These are phyloP conservation scores for Anseranas semipalmata DNA, from an alignment of 2,113 vertebrate genomes.

Conservation along the genomic window DNA sequence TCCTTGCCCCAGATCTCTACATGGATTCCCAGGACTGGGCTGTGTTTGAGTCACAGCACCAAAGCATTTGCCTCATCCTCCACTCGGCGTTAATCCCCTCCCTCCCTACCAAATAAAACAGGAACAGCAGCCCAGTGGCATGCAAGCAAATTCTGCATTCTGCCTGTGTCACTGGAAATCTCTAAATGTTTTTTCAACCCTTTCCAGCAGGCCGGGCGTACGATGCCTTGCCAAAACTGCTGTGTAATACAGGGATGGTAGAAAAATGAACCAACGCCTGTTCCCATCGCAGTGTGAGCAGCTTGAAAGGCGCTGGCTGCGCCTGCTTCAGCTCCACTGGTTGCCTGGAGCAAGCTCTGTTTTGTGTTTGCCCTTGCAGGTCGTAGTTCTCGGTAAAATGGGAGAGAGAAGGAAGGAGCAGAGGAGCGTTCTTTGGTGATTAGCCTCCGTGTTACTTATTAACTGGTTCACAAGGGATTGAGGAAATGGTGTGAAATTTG, in stretches of 20 bases:
- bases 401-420: background rate
- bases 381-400: background rate
- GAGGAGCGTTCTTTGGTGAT: background rate
- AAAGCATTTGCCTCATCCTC: background rate
- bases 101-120: background rate
- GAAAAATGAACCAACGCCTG: background rate
- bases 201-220: accelerated
- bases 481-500: constrained; percentile 41
- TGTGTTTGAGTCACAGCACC: background rate
- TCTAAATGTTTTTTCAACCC: background rate
- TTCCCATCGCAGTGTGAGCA: background rate
- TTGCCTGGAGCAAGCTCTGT: background rate
- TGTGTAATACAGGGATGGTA: background rate
- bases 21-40: background rate
- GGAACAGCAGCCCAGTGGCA: accelerated
- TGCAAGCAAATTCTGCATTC: background rate
- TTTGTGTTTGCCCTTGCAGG: background rate
- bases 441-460: constrained; percentile 44
- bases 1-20: background rate
- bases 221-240: background rate
- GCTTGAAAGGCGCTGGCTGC: background rate
- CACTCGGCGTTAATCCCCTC: background rate
- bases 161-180: background rate
- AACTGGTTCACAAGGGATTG: background rate
- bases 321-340: background rate